Evolutionary conservation across 2,888 invertebrate genomes (phyloP).

Genomic region (Ophion ellenae): DNA sequence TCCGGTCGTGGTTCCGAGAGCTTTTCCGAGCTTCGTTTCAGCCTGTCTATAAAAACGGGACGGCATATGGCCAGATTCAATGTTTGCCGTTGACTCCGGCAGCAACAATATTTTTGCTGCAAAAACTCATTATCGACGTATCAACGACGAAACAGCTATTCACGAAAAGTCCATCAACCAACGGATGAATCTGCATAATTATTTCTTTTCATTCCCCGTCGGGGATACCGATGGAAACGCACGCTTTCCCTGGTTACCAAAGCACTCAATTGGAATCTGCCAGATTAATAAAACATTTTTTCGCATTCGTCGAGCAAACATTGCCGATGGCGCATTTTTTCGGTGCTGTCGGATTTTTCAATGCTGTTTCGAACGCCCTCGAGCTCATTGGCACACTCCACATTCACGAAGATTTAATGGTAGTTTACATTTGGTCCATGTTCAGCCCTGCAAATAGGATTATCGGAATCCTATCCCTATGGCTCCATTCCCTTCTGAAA

Average conservation of each 20-base stretch:
- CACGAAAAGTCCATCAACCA: neutral
- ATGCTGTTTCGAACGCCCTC: neutral
- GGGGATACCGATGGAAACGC: constrained; percentile 6
- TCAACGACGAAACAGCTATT: constrained; percentile 12
- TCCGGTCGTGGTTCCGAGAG: neutral
- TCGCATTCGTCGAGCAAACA: neutral
- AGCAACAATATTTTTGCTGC: constrained; percentile 37
- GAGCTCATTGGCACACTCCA: neutral
- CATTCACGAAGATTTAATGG: neutral
- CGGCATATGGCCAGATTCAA: constrained; percentile 8
- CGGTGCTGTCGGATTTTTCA: neutral
- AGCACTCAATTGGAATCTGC: neutral
- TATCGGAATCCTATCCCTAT: neutral
- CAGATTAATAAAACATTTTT: constrained; percentile 12
- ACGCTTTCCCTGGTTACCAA: neutral
- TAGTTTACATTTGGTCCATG: no score
- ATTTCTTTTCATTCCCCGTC: constrained; percentile 9
- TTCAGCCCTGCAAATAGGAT: neutral
- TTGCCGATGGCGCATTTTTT: neutral
- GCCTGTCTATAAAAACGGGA: neutral
- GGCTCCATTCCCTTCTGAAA: no score
- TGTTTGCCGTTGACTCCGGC: constrained; percentile 19
- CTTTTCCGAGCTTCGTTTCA: constrained; percentile 13
- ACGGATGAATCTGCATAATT: constrained; percentile 10
- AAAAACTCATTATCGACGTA: constrained; percentile 25